phyloP scores from a whole-genome alignment of 92 coral and sea anemone species.

The Montipora capitata region DNA sequence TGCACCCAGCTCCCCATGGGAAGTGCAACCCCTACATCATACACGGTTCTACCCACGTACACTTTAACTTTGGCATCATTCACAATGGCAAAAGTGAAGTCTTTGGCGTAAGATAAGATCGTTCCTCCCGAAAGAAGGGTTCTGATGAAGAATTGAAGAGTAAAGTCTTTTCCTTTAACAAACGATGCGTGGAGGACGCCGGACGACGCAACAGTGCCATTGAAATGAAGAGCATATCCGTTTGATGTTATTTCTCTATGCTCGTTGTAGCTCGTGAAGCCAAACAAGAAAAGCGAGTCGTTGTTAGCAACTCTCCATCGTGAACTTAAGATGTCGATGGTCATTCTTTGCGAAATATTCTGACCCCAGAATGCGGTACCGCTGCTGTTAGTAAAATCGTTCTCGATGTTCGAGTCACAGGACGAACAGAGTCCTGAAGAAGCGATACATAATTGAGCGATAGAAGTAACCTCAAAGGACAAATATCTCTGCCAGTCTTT shows the following conservation, averaged over 20 bases:
- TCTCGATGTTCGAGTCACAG: conserved; percentile 83
- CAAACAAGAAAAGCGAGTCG: conserved; percentile 91
- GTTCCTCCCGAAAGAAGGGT: conserved; percentile 85
- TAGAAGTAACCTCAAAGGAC: conserved; percentile 81
- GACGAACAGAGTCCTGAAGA: conserved; percentile 94
- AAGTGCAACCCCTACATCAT: conserved; percentile 80
- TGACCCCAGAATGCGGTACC: conserved; percentile 61
- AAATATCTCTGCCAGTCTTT: conserved; percentile 81
- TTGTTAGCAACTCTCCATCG: conserved; percentile 65
- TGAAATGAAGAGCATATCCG: conserved; percentile 83
- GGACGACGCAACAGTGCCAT: conserved; percentile 85
- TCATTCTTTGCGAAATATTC: conserved; percentile 46
- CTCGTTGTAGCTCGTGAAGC: conserved; percentile 75
- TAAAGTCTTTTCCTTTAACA: conserved; percentile 69
- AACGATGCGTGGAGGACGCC: conserved; percentile 63
- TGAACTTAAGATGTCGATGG: conserved; percentile 58
- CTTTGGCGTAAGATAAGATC: conserved; percentile 88
- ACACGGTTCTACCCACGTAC: conserved; percentile 72
- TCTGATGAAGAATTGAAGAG: conserved; percentile 90
- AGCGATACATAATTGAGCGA: conserved; percentile 59
- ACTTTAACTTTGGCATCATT: conserved; percentile 87
- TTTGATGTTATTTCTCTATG: conserved; percentile 72
- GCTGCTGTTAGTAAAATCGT: conserved; percentile 84
- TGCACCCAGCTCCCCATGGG: conserved; percentile 87
- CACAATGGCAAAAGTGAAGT: conserved; percentile 87